Base-by-base conservation (phyloP, 1,140 invertebrate genomes). In the Neodiprion fabricii region DNA sequence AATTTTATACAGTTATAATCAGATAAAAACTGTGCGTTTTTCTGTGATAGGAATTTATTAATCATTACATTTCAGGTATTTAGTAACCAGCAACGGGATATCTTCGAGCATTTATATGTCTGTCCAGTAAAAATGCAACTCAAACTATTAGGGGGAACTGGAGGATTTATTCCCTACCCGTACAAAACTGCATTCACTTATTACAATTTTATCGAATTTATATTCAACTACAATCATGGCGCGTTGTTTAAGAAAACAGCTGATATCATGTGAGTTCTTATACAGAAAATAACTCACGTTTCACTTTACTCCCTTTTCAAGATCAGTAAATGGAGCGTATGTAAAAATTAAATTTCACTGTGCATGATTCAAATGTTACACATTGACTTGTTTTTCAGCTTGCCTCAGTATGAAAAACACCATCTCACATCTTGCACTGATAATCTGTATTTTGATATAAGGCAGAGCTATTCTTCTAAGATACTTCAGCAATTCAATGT, bases 401-500 rank as follows among this genome's bases (percentile, higher is more conserved):
- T 98, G 84, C 92, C 94, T 1, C 95, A 92, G 81, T 93, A 96
- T 85, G 95, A 97, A 86, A 87, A 93, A 21, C 89, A 91, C 70
- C 91, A 93, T 79, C 86, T 89, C 10, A 92, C 94, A 40, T 89
- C 93, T 74, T 92, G 91, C 49, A 85, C 90, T 48, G 82, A 87
- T 7, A 89, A 92, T 74, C 86, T 96, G 21, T 78, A 91, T 49
- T 84, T 87, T 10, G 90, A 93, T 76, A 90, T 94, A 61, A 91
- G 90, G 28, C 88, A 90, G 11, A 95, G 96, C 86, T 97, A 96
- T 83, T 90, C 90, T 72, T 90, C 91, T 17, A 92, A 97, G 87
- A 91, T 95, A 71, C 90, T 97, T 70, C 96, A 97, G 84, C 96
- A 98, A 87, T 93, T 97, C 84, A 96, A 98, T 83, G 95, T 97